These are phyloP conservation scores for Nomia melanderi DNA, from an alignment of 1,140 invertebrate species.

Conservation along the genomic window DNA sequence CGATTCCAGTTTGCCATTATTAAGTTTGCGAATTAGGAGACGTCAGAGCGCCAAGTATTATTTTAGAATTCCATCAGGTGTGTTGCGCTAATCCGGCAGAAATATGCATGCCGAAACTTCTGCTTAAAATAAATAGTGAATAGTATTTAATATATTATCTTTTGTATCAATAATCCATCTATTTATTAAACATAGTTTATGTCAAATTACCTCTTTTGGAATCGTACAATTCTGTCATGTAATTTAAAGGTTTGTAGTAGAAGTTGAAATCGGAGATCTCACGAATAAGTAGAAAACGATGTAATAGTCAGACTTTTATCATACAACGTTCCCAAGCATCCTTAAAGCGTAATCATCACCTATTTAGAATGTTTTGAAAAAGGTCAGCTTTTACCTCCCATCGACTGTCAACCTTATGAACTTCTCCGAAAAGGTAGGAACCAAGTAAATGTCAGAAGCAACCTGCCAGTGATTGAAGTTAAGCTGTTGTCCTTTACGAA, in stretches of 20 bases:
- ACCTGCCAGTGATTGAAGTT: constrained; percentile 66
- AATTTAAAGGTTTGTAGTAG: no score
- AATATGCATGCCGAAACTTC: background rate
- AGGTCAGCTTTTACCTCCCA: constrained; percentile 71
- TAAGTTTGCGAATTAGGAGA: constrained; percentile 20
- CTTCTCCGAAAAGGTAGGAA: constrained; percentile 69
- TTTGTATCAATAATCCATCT: background rate
- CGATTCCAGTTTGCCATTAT: constrained; percentile 20
- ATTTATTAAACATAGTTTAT: background rate
- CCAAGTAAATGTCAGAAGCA: constrained; percentile 71
- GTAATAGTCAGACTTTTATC: background rate
- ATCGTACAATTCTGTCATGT: no score
- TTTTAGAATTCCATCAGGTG: constrained; percentile 4
- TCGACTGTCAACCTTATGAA: constrained; percentile 65
- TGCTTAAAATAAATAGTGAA: background rate
- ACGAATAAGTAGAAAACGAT: constrained; percentile 16
- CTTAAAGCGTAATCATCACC: constrained; percentile 55
- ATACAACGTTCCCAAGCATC: constrained; percentile 3
- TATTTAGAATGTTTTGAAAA: constrained; percentile 67
- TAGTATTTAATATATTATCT: background rate
- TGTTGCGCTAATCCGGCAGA: no score
- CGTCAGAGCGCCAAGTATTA: background rate
- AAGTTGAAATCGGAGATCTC: no score
- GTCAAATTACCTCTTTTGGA: no score
- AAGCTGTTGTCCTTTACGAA: constrained; percentile 47